Evolutionary conservation across 2,888 invertebrate species (phyloP), one percentile per base, ranked within the genome.

Genomic region (Nymphalis urticae): DNA sequence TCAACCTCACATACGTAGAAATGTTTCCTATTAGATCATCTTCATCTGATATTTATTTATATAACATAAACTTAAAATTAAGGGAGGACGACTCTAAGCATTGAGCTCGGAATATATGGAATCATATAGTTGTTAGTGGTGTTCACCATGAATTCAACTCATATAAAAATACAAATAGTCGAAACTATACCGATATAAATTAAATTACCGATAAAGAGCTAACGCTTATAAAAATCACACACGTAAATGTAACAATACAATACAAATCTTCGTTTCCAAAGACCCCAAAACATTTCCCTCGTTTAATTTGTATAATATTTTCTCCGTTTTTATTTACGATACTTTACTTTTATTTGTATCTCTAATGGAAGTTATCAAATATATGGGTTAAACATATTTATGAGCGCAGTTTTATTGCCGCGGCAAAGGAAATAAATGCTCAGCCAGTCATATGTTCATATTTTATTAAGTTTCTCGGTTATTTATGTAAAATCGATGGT

Each of bases 391-490:
- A 75, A 75, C 65, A 73, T 72, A 75, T 73, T 75, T 75, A 75
- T 75, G 75, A 65, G 69, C 72, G 50, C 72, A 66, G 67, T 76
- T 75, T 75, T 76, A 76, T 74, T 75, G 72, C 73, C 59, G 66
- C 62, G 42, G 71, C 51, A 71, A 71, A 73, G 71, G 72, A 73
- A 72, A 74, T 74, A 75, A 74, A 72, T 69, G 72, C 64, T 71
- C 64, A 70, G 70, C 50, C 59, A 63, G 59, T 64, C 69, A 60
- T 64, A 73, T 72, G 67, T 66, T 70, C 65, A 72, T 73, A 72
- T 72, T 70, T 75, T 74, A 76, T 75, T 75, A 66, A 72, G 69
- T 72, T 70, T 70, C 67, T 63, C 64, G 70, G 62, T 71, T 66
- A 66, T 48, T 64, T 63, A 60, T 56, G 17, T 56, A 56, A 32